A percentile compares a stretch with the other conserved stretches of the same genome.
These are phyloP conservation scores for Bellardia pandia DNA, from an alignment of 2,888 invertebrate genomes.

Conservation along the genomic window DNA sequence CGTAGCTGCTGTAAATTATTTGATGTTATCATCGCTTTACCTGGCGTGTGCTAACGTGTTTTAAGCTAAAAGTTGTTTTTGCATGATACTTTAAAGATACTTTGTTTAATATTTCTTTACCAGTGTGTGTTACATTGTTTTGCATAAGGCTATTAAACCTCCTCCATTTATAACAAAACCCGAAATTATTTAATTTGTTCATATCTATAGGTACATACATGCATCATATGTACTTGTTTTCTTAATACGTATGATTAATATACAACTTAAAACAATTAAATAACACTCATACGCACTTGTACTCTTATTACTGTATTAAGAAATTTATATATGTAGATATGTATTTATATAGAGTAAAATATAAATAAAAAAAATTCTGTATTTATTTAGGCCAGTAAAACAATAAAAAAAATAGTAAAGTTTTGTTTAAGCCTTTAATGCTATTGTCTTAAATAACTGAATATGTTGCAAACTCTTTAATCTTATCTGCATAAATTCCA, in stretches of 20 bases:
- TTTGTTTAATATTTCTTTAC: too few relatives aligned
- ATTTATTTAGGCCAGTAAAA: slow-evolving; percentile 13
- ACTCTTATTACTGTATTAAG: not conserved
- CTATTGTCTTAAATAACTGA: slow-evolving; percentile 31
- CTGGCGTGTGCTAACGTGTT: too few relatives aligned
- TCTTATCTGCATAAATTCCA: slow-evolving; percentile 32
- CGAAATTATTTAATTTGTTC: too few relatives aligned
- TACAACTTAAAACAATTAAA: not conserved
- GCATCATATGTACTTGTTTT: too few relatives aligned
- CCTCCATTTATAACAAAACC: too few relatives aligned
- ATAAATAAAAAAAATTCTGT: not conserved
- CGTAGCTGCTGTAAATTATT: too few relatives aligned
- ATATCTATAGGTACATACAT: too few relatives aligned
- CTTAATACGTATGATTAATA: not conserved
- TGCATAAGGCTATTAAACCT: too few relatives aligned
- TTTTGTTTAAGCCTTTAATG: slow-evolving; percentile 26
- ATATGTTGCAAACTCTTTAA: slow-evolving; percentile 30
- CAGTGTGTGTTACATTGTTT: too few relatives aligned
- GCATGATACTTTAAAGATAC: too few relatives aligned
- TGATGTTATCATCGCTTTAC: too few relatives aligned
- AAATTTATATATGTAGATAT: not conserved
- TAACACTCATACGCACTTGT: slow-evolving; percentile 18
- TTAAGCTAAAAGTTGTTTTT: too few relatives aligned
- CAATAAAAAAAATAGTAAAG: not conserved
- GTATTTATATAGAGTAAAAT: not conserved